Evolutionary conservation across 2,888 invertebrate species (phyloP).

Genomic region (Andricus curvator): DNA sequence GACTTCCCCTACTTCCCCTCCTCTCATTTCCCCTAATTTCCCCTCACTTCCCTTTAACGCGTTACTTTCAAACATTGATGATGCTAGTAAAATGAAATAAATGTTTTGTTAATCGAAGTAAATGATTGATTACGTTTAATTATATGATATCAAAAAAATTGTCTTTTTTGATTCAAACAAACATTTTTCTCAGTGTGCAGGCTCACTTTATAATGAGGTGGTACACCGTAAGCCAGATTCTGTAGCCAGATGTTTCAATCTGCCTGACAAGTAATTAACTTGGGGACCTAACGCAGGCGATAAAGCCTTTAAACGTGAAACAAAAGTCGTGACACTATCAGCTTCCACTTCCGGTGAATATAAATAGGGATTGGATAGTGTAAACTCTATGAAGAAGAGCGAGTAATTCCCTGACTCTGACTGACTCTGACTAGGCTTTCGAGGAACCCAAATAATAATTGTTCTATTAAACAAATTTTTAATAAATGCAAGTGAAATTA

Average conservation of each 20-base stretch:
- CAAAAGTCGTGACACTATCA: slow-evolving; percentile 20
- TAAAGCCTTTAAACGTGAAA: slow-evolving; percentile 11
- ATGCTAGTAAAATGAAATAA: no score
- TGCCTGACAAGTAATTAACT: slow-evolving; percentile 28
- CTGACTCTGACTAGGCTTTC: neutral
- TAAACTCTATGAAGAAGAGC: neutral
- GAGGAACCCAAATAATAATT: neutral
- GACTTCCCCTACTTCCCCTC: no score
- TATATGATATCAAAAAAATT: no score
- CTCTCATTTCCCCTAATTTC: no score
- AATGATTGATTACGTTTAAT: no score
- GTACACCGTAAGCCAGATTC: slow-evolving; percentile 19
- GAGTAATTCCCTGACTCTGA: neutral
- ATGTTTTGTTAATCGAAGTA: no score
- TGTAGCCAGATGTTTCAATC: slow-evolving; percentile 27
- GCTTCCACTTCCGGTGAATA: slow-evolving; percentile 13
- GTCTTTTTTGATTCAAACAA: no score
- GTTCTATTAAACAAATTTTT: no score
- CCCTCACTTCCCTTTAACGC: no score
- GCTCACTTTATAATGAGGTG: neutral
- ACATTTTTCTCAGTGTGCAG: no score
- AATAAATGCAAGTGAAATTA: no score
- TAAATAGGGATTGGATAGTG: slow-evolving; percentile 5
- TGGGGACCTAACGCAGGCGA: slow-evolving; percentile 7
- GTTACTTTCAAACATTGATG: no score